Conservation (phyloP, 1,140 invertebrate genomes). For the Kradibia gibbosae region DNA sequence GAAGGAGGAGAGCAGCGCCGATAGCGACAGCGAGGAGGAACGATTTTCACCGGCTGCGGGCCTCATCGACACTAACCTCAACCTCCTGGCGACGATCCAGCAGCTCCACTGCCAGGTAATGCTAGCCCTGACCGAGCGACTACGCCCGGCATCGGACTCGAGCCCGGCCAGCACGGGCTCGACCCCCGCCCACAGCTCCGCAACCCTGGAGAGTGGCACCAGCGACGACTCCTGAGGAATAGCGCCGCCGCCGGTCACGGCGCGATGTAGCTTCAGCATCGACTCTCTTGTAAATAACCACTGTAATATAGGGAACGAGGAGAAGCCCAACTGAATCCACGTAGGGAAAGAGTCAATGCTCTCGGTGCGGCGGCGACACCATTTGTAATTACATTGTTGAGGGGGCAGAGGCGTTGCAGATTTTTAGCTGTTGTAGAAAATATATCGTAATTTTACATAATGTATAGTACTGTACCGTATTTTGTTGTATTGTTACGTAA, state of each 20-base stretch:
- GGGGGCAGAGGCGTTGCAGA: not conserved
- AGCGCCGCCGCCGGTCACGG: not conserved
- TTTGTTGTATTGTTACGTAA: conserved; percentile 14
- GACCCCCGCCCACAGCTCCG: conserved; percentile 58
- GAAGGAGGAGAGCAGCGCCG: conserved; percentile 14
- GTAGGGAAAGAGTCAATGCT: not conserved
- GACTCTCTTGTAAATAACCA: conserved; percentile 50
- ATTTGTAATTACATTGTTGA: conserved; percentile 5
- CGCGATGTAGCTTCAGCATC: conserved; percentile 42
- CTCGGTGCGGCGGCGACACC: conserved; percentile 6
- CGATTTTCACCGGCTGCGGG: conserved; percentile 66
- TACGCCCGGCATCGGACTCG: conserved; percentile 60
- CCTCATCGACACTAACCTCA: conserved; percentile 70
- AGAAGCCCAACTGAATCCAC: not conserved
- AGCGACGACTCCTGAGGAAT: conserved; percentile 26
- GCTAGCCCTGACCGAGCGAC: conserved; percentile 68
- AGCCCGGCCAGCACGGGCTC: not conserved
- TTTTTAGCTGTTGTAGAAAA: conserved; percentile 5
- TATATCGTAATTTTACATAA: conserved; percentile 21
- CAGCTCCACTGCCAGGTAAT: conserved; percentile 71
- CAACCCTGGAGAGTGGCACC: not conserved
- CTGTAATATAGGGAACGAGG: conserved; percentile 39
- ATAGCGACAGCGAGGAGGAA: conserved; percentile 51
- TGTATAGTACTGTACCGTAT: conserved; percentile 25
- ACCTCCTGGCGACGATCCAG: conserved; percentile 69